Percentiles rank a stretch among this genome's conserved stretches.
These are phyloP conservation scores for Diarsia dahlii DNA, from an alignment of 2,888 invertebrate genomes.

Conservation along the genomic window DNA sequence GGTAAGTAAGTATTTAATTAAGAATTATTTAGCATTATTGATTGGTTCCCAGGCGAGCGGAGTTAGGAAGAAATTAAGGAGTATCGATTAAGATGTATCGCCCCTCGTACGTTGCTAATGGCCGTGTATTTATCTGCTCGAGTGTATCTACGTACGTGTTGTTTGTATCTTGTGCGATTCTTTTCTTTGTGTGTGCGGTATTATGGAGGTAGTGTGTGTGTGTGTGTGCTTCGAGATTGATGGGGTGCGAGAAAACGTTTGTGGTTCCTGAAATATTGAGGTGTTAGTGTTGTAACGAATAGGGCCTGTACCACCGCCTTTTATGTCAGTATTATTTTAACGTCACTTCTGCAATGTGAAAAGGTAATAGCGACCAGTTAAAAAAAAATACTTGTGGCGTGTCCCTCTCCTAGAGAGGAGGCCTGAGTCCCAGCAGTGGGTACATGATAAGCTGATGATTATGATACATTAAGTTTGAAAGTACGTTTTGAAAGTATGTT, in stretches of 20 bases:
- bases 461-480: too few species aligned
- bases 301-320: background rate
- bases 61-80: conserved; percentile 31
- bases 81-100: conserved; percentile 58
- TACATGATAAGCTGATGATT: too few species aligned
- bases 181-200: background rate
- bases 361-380: too few species aligned
- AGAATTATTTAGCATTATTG: conserved; percentile 56
- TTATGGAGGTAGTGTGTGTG: background rate
- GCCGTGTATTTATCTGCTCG: conserved; percentile 43
- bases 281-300: background rate
- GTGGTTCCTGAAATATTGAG: background rate
- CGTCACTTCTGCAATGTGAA: too few species aligned
- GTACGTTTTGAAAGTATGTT: too few species aligned
- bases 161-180: conserved; percentile 9
- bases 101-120: conserved; percentile 45
- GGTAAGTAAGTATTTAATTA: conserved; percentile 41
- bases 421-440: too few species aligned
- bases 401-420: too few species aligned
- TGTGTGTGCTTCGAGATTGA: background rate
- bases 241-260: background rate
- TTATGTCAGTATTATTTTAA: background rate
- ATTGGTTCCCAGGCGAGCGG: conserved; percentile 21
- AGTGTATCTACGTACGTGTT: conserved; percentile 8
- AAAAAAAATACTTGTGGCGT: background rate